Evolutionary conservation across 2,797 vertebrate species (phyloP).

Genomic region (Clarias pachynema): DNA sequence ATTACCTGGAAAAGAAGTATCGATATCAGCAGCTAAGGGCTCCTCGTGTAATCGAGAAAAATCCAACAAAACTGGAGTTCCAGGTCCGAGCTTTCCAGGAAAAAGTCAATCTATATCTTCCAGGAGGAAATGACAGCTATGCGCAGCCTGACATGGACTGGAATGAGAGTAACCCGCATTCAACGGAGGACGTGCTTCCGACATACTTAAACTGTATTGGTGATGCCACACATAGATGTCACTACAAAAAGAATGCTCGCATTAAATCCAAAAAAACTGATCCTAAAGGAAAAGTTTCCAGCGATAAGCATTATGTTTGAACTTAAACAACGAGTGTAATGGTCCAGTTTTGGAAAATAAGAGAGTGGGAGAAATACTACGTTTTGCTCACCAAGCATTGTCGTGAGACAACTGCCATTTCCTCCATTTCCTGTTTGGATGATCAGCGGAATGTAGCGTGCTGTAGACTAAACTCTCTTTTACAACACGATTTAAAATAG

Average conservation of each 20-base stretch:
- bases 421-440: constrained; percentile 43
- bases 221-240: constrained; percentile 55
- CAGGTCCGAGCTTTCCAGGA: constrained; percentile 45
- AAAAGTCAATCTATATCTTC: constrained; percentile 47
- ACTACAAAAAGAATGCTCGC: constrained; percentile 58
- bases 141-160: constrained; percentile 61
- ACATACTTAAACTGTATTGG: constrained; percentile 71
- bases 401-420: constrained; percentile 40
- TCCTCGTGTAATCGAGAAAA: constrained; percentile 28
- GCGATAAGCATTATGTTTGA: constrained; percentile 75
- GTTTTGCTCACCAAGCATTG: constrained; percentile 18
- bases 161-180: constrained; percentile 27
- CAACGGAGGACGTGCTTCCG: constrained; percentile 61
- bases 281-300: constrained; percentile 56
- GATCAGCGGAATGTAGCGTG: constrained; percentile 5
- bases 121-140: constrained; percentile 45
- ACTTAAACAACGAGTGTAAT: constrained; percentile 22
- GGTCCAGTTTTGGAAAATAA: constrained; percentile 27
- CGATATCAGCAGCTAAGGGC: not conserved
- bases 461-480: constrained; percentile 30
- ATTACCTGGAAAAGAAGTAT: constrained; percentile 65
- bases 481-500: not conserved
- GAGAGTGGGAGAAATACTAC: constrained; percentile 8
- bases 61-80: not conserved
- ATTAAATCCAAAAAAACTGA: constrained; percentile 53